Conservation (phyloP, 2,888 invertebrate species). For the Artemia sp. region DNA sequence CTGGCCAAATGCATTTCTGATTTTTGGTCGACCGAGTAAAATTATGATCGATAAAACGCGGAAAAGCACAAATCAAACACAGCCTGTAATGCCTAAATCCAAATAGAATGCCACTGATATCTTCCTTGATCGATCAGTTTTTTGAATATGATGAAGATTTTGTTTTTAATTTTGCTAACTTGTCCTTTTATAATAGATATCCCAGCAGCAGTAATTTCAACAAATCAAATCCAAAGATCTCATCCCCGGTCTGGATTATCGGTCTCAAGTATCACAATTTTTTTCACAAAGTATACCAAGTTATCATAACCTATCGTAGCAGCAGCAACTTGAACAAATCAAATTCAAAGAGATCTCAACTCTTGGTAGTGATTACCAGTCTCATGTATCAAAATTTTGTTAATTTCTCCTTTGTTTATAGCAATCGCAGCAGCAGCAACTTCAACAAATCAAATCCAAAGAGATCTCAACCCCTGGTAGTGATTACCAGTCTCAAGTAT, state of each 20-base stretch:
- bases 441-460: conserved; percentile 18
- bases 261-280: too few species aligned
- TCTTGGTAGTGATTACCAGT: conserved; percentile 1
- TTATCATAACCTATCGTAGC: not conserved
- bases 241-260: not conserved
- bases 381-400: not conserved
- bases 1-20: too few species aligned
- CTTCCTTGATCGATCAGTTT: too few species aligned
- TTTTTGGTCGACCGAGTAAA: too few species aligned
- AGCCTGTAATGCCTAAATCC: too few species aligned
- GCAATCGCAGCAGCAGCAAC: conserved; percentile 13
- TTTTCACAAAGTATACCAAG: not conserved
- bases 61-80: too few species aligned
- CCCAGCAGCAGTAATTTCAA: conserved; percentile 7
- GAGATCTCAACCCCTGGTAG: conserved; percentile 11
- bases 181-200: not conserved
- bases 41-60: too few species aligned
- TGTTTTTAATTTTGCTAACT: too few species aligned
- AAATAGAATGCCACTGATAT: too few species aligned
- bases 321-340: conserved; percentile 15
- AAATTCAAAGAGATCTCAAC: conserved; percentile 8
- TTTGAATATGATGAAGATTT: too few species aligned
- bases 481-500: conserved; percentile 11
- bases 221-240: conserved; percentile 13
- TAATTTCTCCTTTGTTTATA: not conserved